Evolutionary conservation across 2,888 invertebrate species (phyloP).

Genomic region (Eupithecia centaureata): DNA sequence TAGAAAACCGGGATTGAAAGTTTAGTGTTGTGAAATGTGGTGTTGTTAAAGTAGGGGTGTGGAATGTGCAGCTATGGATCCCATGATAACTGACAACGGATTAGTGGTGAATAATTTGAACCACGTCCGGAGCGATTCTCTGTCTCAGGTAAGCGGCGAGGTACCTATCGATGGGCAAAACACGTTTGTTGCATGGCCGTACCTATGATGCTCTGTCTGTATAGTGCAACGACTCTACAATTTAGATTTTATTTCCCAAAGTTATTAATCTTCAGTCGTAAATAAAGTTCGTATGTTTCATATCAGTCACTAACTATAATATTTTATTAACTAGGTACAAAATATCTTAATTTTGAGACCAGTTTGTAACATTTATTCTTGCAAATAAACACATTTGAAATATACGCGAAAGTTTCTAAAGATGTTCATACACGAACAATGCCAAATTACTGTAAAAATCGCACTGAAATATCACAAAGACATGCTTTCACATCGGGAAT

Average conservation of each 20-base stretch:
- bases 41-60: conserved; percentile 42
- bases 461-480: neutral
- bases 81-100: conserved; percentile 78
- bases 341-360: too few relatives aligned
- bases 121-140: conserved; percentile 80
- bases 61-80: conserved; percentile 78
- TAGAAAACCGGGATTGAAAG: conserved; percentile 55
- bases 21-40: conserved; percentile 60
- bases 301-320: too few relatives aligned
- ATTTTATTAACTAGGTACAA: too few relatives aligned
- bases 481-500: neutral
- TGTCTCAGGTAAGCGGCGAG: conserved; percentile 78
- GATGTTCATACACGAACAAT: neutral
- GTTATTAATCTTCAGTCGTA: neutral
- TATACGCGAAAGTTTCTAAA: neutral
- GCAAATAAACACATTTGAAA: too few relatives aligned
- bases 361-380: too few relatives aligned
- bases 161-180: conserved; percentile 73
- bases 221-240: conserved; percentile 75
- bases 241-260: conserved; percentile 36
- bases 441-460: neutral
- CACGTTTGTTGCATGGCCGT: conserved; percentile 76
- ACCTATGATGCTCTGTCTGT: conserved; percentile 70
- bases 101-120: conserved; percentile 81
- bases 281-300: neutral